Percentiles rank a stretch among this genome's conserved stretches.
These are phyloP conservation scores for Pristionchus mayeri DNA, from an alignment of 2,888 invertebrate genomes.

Conservation along the genomic window DNA sequence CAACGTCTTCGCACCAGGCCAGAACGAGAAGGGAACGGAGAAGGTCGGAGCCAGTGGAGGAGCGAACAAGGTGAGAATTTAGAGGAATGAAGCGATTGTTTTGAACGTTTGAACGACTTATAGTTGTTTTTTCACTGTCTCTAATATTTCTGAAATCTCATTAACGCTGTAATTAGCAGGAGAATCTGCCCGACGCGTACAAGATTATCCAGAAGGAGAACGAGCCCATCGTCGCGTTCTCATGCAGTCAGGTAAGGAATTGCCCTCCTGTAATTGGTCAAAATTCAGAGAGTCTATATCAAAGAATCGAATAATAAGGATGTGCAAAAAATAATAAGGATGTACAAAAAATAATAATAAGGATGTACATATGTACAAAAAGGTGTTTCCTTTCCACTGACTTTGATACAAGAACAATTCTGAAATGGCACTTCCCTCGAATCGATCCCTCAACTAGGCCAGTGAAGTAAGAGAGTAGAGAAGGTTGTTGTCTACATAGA, in stretches of 20 bases:
- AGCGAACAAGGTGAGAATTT: background rate
- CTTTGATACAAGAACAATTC: too few relatives aligned
- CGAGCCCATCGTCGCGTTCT: conserved; percentile 97
- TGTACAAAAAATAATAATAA: too few relatives aligned
- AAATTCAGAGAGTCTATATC: too few relatives aligned
- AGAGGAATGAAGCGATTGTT: background rate
- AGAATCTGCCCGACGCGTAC: conserved; percentile 83
- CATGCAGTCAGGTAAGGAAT: conserved; percentile 77
- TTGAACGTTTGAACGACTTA: background rate
- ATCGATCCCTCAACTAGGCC: background rate
- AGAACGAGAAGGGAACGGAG: conserved; percentile 34
- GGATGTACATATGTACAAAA: too few relatives aligned
- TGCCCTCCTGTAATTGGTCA: too few relatives aligned
- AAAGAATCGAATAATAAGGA: too few relatives aligned
- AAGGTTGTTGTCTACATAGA: too few relatives aligned
- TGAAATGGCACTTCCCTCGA: too few relatives aligned
- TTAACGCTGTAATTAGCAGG: background rate
- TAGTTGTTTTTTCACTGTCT: too few relatives aligned
- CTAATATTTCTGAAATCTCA: too few relatives aligned
- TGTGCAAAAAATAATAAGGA: too few relatives aligned
- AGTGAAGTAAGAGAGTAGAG: background rate
- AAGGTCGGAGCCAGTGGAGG: conserved; percentile 46
- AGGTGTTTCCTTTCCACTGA: too few relatives aligned
- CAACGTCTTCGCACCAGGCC: conserved; percentile 84
- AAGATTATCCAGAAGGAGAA: conserved; percentile 98